Evolutionary conservation across 2,888 invertebrate genomes (phyloP), one percentile per base, ranked within the genome.

Genomic region (Mythimna impura): DNA sequence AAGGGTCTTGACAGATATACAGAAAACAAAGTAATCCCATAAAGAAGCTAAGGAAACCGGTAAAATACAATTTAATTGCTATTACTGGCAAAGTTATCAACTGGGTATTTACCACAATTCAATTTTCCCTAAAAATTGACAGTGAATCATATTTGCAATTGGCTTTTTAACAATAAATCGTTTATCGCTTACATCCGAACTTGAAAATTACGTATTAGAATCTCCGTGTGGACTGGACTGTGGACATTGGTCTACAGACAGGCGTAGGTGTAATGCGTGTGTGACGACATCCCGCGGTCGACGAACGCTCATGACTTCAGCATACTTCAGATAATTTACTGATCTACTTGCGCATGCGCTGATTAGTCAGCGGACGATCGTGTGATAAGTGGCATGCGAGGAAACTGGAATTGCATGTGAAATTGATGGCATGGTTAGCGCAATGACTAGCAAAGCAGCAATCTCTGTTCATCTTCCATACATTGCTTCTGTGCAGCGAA

Each of bases 231-330:
- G 40, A 47, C 25, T 60, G 73, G 36, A 57, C 30, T 60, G 72
- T 61, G 61, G 66, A 61, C 61, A 71, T 55, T 63, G 67, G 73
- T 81, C 58, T 47, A 12, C 54, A 30, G 17, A 50, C 34, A 4
- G 36, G 57, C 57, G 81, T 82, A 78, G 81, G 84, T 55, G 86
- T 82, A 78, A 65, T 60, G 66, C 76, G 60, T 71, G 57, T 64
- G 71, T 81, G 85, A 84, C 84, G 76, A 78, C 76, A 85, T 69
- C 43, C 61, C 71, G 81, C 81, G 86, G 86, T 85, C 83, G 76
- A 78, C 65, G 83, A 52, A 80, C 86, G 86, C 78, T 66, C 74
- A 80, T 82, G 86, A 80, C 82, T 85, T 65, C 65, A 80, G 66
- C 36, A 75, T 74, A 71, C 71, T 75, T 76, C 54, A 71, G 78